Base-by-base conservation (phyloP, 2,888 invertebrate genomes). In the Halocaridina rubra region DNA sequence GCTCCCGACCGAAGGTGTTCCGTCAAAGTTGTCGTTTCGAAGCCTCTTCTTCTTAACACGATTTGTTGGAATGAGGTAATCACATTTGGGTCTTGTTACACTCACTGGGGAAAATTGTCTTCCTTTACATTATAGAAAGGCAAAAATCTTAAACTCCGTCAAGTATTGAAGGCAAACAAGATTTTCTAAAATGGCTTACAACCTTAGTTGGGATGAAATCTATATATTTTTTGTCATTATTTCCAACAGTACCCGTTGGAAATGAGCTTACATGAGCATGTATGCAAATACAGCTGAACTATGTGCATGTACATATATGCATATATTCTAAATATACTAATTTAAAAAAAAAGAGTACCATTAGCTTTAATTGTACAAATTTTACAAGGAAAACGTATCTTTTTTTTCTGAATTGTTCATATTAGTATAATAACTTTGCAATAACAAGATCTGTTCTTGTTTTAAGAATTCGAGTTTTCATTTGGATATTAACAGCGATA, bases 61-160 rank as follows among this genome's bases (percentile, higher is more conserved):
- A 59, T 76, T n/a, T 81, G 81, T 81, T 67, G 64, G 69, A 76
- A 76, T 81, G 76, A 69, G 69, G 81, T 81, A 81, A 81, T 81
- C 81, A 67, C 46, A 61, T 81, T 81, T 81, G 81, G 64, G 75
- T 81, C 81, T 81, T 81, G 81, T 81, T 81, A 81, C 76, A 76
- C 19, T 76, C 76, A 76, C 81, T 67, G 32, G 39, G 81, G 76
- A 81, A 76, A 81, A 81, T 81, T 75, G 69, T 76, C 59, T 39
- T 72, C 72, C 74, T 80, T 74, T 22, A 29, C 61, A 74, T 59
- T 22, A 39, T 72, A 74, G 46, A 61, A 39, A 57, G 29, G 46
- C 8, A 69, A 39, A n/a, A 29, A 69, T 79, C 67, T 79, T 74
- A 71, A 71, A 71, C 57, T 30, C 72, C 5, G 16, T 32, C 16